Conservation (phyloP, 2,113 vertebrate genomes). For the Cryptoleucopteryx plumbea region DNA sequence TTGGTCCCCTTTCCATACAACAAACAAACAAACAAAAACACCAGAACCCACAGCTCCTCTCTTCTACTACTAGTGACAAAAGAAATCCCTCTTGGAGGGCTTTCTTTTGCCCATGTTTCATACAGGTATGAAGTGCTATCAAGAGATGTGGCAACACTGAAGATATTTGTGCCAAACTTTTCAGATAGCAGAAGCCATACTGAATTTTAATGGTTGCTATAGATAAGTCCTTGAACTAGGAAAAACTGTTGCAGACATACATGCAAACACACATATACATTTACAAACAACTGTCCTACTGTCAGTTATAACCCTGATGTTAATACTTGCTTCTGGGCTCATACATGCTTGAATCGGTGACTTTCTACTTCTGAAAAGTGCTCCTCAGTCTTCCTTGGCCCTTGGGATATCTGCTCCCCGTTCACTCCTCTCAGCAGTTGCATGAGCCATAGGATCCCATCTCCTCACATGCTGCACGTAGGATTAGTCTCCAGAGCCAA, state of each 20-base stretch:
- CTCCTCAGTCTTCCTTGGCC: background rate
- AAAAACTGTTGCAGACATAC: background rate
- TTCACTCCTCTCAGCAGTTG: background rate
- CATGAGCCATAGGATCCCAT: background rate
- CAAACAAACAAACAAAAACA: background rate
- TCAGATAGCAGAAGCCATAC: background rate
- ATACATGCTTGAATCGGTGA: fast-evolving
- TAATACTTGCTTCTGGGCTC: background rate
- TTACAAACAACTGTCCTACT: background rate
- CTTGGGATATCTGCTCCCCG: background rate
- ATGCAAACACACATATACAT: background rate
- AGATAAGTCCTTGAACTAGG: background rate
- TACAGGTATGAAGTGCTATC: background rate
- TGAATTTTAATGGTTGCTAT: background rate
- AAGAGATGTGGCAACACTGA: background rate
- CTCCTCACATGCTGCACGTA: background rate
- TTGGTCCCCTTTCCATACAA: background rate
- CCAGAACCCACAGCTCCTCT: background rate
- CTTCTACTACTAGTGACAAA: background rate
- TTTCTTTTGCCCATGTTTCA: background rate
- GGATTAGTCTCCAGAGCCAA: background rate
- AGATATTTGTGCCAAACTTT: background rate
- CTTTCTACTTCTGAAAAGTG: background rate
- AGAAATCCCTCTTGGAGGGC: background rate
- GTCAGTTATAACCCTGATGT: background rate